Evolutionary conservation across 2,888 invertebrate species (phyloP).

Genomic region (Eupsilia transversa): DNA sequence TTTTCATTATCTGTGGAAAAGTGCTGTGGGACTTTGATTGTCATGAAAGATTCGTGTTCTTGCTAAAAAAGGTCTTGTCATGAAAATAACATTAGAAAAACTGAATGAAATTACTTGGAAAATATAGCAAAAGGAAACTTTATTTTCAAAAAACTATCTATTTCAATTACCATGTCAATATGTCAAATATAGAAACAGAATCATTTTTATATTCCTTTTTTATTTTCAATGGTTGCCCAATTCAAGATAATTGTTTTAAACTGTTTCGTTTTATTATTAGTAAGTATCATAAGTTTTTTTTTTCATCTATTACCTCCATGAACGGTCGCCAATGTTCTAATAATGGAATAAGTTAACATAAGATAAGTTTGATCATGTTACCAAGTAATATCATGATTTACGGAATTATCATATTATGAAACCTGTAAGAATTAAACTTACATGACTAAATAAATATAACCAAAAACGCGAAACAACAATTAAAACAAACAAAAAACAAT

Average conservation of each 20-base stretch:
- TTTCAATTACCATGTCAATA: too few relatives aligned
- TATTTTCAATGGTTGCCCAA: not conserved
- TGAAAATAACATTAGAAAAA: too few relatives aligned
- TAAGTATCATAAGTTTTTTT: not conserved
- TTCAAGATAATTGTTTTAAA: not conserved
- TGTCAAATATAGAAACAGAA: too few relatives aligned
- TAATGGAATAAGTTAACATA: not conserved
- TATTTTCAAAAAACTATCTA: too few relatives aligned
- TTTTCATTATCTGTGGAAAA: constrained; percentile 68
- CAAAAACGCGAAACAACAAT: not conserved
- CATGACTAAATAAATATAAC: not conserved
- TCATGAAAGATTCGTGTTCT: not conserved
- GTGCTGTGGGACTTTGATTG: constrained; percentile 32
- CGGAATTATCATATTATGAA: not conserved
- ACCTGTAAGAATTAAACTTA: not conserved
- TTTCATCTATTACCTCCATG: not conserved
- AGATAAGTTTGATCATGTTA: not conserved
- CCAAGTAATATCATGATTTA: not conserved
- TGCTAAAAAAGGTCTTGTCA: not conserved
- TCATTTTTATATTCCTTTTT: not conserved
- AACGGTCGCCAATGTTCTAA: not conserved
- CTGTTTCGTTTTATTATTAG: not conserved
- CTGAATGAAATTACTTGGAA: not conserved
- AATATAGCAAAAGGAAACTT: not conserved
- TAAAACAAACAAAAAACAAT: constrained; percentile 9